Base-by-base conservation (phyloP, 2,888 invertebrate genomes). In the Ichneumoninae sp. region DNA sequence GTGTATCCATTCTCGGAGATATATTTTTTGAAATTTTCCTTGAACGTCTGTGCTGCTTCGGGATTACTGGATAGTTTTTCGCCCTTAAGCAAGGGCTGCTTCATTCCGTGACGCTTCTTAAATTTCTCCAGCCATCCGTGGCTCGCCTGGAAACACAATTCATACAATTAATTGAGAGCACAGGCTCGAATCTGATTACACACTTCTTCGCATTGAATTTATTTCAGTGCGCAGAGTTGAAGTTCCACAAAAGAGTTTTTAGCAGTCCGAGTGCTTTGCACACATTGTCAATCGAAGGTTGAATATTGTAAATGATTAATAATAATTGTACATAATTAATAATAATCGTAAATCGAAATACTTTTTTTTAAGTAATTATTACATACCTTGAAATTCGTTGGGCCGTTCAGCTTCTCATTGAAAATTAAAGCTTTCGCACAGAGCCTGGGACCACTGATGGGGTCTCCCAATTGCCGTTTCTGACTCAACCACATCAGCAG, bases 21-120 rank as follows among this genome's bases (percentile, higher is more conserved):
- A 47, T 82, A 74, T 57, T 77, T 33, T 36, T 7, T 47, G 40
- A 86, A 72, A 50, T 71, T 54, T 47, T 68, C 33, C 2, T 3
- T 47, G 68, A 85, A 89, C 26, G 75, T n/a, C 50, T 57, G 40
- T 30, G 82, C 75, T 7, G 77, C 68, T 68, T 33, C 72, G 3
- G 44, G 22, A 70, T 88, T 80, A 60, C 66, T 79, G 30, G 88
- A 85, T 0, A 86, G 77, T 77, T 84, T 82, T 81, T 89, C 88
- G 5, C 86, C 85, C 65, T 86, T 81, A n/a, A 87, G 77, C 22
- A 65, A 60, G 2, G 82, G 26, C 26, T 79, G 57, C 22, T 82
- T 52, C 10, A 19, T 60, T 26, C 47, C 69, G 40, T 8, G 33
- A 33, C 8, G 57, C 16, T 47, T 44, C 76, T 87, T 84, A 74